Evolutionary conservation across 2,888 invertebrate species (phyloP).

Genomic region (Acanthosoma haemorrhoidale): DNA sequence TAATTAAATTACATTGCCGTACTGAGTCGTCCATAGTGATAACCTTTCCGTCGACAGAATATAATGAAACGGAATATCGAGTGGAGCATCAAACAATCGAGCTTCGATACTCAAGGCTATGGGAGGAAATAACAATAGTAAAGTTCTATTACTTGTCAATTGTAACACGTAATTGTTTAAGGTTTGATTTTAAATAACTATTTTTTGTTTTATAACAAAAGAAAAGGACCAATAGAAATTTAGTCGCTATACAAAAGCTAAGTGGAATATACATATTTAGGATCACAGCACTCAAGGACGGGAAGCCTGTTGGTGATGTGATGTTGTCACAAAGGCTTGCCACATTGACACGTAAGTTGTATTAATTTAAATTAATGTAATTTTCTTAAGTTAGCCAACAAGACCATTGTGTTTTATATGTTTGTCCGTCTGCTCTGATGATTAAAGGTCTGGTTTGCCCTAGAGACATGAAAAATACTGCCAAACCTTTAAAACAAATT

Average conservation of each 20-base stretch:
- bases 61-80: not conserved
- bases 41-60: not conserved
- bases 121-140: not conserved
- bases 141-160: no score
- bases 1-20: not conserved
- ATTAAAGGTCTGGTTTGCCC: no score
- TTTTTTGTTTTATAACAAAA: not conserved
- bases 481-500: no score
- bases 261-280: constrained; percentile 10
- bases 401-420: no score
- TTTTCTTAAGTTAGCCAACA: not conserved
- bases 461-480: no score
- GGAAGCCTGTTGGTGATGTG: not conserved
- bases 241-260: not conserved
- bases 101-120: not conserved
- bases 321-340: not conserved
- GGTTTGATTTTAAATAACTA: not conserved
- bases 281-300: not conserved
- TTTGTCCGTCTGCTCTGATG: no score
- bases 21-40: not conserved
- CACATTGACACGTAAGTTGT: not conserved
- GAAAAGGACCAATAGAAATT: not conserved
- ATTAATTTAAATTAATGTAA: not conserved
- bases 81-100: not conserved
- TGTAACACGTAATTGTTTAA: no score